phyloP scores from a whole-genome alignment of 1,140 invertebrate genomes.

The Anastrepha ludens region DNA sequence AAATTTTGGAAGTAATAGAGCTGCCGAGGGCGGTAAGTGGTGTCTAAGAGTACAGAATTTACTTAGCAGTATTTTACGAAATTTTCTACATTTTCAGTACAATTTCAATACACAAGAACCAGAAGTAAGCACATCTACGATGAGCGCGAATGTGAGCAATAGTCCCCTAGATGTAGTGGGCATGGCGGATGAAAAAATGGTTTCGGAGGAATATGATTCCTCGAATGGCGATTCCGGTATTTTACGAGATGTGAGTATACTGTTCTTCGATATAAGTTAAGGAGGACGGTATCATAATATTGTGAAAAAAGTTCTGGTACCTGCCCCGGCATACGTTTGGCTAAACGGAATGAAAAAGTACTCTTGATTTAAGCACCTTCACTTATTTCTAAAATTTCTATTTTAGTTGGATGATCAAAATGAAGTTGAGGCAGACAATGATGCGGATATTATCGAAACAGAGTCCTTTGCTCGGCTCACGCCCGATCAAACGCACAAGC shows the following conservation, averaged over 20 bases:
- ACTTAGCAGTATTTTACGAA: too few relatives aligned
- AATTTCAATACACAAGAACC: not conserved
- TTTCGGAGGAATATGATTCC: slow-evolving; percentile 19
- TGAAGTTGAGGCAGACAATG: not conserved
- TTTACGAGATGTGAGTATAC: slow-evolving; percentile 33
- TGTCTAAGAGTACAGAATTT: too few relatives aligned
- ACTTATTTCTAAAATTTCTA: not conserved
- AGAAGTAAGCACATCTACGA: not conserved
- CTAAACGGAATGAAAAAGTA: not conserved
- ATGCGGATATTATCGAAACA: not conserved
- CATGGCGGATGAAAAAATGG: not conserved
- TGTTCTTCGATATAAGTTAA: too few relatives aligned
- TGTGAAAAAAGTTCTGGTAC: not conserved
- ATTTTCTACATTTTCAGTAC: not conserved
- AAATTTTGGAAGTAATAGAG: slow-evolving; percentile 25
- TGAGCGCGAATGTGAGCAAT: too few relatives aligned
- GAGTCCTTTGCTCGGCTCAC: slow-evolving; percentile 59
- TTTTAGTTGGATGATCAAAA: not conserved
- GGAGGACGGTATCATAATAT: too few relatives aligned
- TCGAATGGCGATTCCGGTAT: slow-evolving; percentile 45
- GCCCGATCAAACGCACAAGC: slow-evolving; percentile 58
- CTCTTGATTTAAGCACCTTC: not conserved
- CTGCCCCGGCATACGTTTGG: not conserved
- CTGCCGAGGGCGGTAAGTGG: not conserved
- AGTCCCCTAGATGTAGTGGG: not conserved